phyloP scores from a whole-genome alignment of 2,797 vertebrate genomes.

The Hydrocynus forskahlii region DNA sequence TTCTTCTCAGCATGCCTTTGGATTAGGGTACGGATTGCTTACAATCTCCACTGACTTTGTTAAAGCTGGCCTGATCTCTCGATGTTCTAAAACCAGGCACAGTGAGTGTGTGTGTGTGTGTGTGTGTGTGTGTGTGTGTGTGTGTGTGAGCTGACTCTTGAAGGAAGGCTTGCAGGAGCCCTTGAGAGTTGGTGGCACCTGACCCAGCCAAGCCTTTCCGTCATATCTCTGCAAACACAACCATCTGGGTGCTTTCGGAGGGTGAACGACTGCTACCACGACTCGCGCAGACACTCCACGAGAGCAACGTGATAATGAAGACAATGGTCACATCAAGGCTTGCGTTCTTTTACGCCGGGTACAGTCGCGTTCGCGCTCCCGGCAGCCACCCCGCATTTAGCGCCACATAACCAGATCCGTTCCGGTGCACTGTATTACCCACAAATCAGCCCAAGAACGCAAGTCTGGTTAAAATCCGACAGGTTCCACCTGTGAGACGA shows the following conservation, averaged over 20 bases:
- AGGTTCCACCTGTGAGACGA: not conserved
- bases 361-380: constrained; percentile 40
- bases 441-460: not conserved
- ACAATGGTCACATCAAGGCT: constrained; percentile 54
- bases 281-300: constrained; percentile 36
- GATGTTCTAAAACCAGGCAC: not conserved
- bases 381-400: constrained; percentile 12
- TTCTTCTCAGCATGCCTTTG: not conserved
- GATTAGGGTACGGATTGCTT: not conserved
- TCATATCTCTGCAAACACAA: constrained; percentile 35
- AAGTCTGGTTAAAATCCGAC: not conserved
- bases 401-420: not conserved
- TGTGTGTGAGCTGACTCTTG: not conserved
- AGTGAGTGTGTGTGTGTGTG: not conserved
- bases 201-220: constrained; percentile 1
- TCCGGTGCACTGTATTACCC: not conserved
- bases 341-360: constrained; percentile 35
- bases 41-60: not conserved
- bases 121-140: not conserved
- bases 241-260: constrained; percentile 32
- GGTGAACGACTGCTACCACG: constrained; percentile 37
- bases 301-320: constrained; percentile 61
- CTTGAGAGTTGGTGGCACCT: constrained; percentile 8
- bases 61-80: constrained; percentile 1
- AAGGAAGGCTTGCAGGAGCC: not conserved